Percentiles rank a stretch among this genome's conserved stretches.
Conservation (phyloP, 2,797 vertebrate species). For the Synaphobranchus kaupii region DNA sequence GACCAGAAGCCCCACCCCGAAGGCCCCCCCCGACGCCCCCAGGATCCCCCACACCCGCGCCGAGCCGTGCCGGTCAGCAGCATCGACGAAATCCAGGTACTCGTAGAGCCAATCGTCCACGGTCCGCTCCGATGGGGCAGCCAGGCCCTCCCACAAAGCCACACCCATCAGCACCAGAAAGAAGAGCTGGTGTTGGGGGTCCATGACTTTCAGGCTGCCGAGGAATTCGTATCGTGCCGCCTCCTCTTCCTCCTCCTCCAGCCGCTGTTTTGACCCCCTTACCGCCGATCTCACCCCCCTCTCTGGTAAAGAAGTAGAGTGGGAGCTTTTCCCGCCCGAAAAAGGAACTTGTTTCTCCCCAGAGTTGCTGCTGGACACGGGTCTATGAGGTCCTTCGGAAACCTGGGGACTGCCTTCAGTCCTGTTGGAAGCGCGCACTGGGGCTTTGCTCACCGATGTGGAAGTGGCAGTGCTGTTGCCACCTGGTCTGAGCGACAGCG, state of each 20-base stretch:
- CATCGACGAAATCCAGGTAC: constrained; percentile 85
- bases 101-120: constrained; percentile 84
- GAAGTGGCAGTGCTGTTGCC: neutral
- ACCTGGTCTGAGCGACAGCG: neutral
- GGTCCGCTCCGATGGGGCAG: constrained; percentile 74
- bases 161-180: constrained; percentile 71
- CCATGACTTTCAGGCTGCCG: constrained; percentile 63
- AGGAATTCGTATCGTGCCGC: constrained; percentile 53
- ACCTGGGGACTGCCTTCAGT: neutral
- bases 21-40: constrained; percentile 72
- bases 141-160: constrained; percentile 73
- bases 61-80: constrained; percentile 71
- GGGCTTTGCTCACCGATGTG: neutral
- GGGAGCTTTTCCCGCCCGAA: neutral
- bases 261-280: neutral
- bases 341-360: neutral
- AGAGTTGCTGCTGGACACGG: neutral
- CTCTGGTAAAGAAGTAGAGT: neutral
- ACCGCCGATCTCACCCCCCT: constrained; percentile 49
- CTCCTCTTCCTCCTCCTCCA: neutral
- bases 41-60: constrained; percentile 73
- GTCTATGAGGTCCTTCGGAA: neutral
- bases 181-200: constrained; percentile 73
- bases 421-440: neutral
- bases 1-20: constrained; percentile 69